Evolutionary conservation across 2,797 vertebrate genomes (phyloP).

Genomic region (Poecilia gillii): DNA sequence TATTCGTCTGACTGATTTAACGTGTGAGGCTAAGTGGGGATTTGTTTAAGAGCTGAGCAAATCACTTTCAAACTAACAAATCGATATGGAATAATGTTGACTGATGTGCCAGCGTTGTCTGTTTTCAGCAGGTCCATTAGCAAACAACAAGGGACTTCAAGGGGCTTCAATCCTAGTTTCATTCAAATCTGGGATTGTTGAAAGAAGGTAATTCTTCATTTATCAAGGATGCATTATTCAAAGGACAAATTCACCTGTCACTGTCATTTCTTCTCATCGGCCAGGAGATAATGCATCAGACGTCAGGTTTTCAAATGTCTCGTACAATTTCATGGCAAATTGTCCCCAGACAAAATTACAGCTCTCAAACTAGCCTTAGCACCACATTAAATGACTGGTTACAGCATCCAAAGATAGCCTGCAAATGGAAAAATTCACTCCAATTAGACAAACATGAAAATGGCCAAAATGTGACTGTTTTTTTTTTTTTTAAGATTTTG

Average conservation of each 20-base stretch:
- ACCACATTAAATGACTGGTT: slow-evolving; percentile 47
- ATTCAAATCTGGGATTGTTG: slow-evolving; percentile 26
- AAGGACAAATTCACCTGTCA: slow-evolving; percentile 31
- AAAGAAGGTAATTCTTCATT: slow-evolving; percentile 23
- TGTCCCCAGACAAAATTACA: slow-evolving; percentile 35
- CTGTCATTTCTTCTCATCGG: slow-evolving; percentile 42
- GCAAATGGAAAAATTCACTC: slow-evolving; percentile 23
- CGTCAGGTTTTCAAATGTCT: slow-evolving; percentile 31
- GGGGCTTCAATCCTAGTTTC: slow-evolving; percentile 32
- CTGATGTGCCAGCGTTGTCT: slow-evolving; percentile 30
- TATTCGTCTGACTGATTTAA: neutral
- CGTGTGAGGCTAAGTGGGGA: slow-evolving; percentile 14
- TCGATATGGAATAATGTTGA: slow-evolving; percentile 48
- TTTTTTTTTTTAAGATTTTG: neutral
- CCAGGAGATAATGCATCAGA: slow-evolving; percentile 46
- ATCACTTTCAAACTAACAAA: slow-evolving; percentile 36
- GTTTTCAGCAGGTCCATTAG: slow-evolving; percentile 29
- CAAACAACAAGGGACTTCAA: slow-evolving; percentile 25
- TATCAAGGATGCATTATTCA: slow-evolving; percentile 21
- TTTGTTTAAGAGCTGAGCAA: slow-evolving; percentile 38
- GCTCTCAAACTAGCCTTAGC: slow-evolving; percentile 9
- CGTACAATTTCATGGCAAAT: slow-evolving; percentile 15
- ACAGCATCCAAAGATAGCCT: slow-evolving; percentile 46
- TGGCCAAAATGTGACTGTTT: neutral
- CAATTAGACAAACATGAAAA: slow-evolving; percentile 37